phyloP scores from a whole-genome alignment of 2,888 invertebrate species.

The Spilarctia lutea region DNA sequence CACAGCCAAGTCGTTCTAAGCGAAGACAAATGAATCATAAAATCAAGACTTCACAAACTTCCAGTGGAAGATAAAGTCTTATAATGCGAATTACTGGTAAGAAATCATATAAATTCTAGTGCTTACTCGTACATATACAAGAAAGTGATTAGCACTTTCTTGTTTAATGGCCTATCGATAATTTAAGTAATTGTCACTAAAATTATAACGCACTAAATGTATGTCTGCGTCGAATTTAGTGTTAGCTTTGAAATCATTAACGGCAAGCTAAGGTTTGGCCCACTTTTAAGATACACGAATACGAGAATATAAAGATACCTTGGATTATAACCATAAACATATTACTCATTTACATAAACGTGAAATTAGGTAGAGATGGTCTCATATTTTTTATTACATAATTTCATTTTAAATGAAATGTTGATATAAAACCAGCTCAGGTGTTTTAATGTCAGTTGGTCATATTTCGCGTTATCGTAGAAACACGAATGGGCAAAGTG shows the following conservation, averaged over 20 bases:
- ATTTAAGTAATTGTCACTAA: not conserved
- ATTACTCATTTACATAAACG: not conserved
- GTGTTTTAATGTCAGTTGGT: not conserved
- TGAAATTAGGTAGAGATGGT: not conserved
- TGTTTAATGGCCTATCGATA: not conserved
- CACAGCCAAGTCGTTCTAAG: conserved; percentile 1
- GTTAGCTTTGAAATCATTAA: not conserved
- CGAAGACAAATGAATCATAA: conserved; percentile 13
- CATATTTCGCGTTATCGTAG: not conserved
- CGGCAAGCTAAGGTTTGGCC: too few species aligned
- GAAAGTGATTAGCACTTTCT: too few species aligned
- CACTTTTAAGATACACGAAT: not conserved
- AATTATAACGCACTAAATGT: not conserved
- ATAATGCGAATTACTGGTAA: not conserved
- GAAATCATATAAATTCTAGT: not conserved
- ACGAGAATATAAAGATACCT: not conserved
- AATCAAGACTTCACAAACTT: conserved; percentile 19
- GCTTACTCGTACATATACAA: too few species aligned
- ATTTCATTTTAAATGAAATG: not conserved
- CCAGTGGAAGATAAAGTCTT: not conserved
- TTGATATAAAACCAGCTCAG: not conserved
- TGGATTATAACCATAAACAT: not conserved
- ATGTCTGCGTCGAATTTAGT: not conserved
- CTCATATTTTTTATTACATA: not conserved
- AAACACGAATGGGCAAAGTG: not conserved